phyloP scores from a whole-genome alignment of 2,888 invertebrate genomes.

The Adineta ricciae region DNA sequence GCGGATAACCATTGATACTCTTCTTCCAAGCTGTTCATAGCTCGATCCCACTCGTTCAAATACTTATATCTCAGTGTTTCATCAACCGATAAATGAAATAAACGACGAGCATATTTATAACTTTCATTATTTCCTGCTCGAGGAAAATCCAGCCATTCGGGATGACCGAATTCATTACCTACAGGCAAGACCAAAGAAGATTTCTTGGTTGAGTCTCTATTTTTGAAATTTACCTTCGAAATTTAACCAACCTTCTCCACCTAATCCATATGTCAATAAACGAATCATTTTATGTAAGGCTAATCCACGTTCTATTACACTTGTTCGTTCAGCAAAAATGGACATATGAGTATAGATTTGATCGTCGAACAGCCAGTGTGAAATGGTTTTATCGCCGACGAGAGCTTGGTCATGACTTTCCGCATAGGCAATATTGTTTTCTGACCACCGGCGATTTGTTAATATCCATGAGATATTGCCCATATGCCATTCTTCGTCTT shows the following conservation, averaged over 20 bases:
- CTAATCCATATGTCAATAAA: conserved; percentile 79
- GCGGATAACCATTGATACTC: conserved; percentile 71
- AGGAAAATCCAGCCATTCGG: conserved; percentile 98
- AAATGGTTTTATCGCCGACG: conserved; percentile 97
- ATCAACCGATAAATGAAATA: conserved; percentile 87
- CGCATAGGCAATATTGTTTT: conserved; percentile 88
- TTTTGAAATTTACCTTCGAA: conserved; percentile 60
- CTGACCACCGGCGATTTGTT: conserved; percentile 85
- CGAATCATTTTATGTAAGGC: conserved; percentile 94
- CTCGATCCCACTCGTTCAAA: conserved; percentile 80
- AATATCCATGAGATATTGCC: conserved; percentile 80
- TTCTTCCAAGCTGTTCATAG: conserved; percentile 76
- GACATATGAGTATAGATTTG: conserved; percentile 97
- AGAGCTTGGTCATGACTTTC: conserved; percentile 90
- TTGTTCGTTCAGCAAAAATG: conserved; percentile 49
- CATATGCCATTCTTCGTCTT: conserved; percentile 88
- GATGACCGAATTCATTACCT: conserved; percentile 97
- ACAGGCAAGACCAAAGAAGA: too few species aligned
- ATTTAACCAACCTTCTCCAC: conserved; percentile 68
- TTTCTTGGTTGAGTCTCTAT: too few species aligned
- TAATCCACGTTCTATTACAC: conserved; percentile 75
- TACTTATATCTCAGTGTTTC: conserved; percentile 76
- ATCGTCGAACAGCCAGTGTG: conserved; percentile 98
- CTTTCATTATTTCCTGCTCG: conserved; percentile 85
- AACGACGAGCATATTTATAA: conserved; percentile 91